Evolutionary conservation across 2,113 vertebrate species (phyloP).

Genomic region (Oncorhynchus keta): DNA sequence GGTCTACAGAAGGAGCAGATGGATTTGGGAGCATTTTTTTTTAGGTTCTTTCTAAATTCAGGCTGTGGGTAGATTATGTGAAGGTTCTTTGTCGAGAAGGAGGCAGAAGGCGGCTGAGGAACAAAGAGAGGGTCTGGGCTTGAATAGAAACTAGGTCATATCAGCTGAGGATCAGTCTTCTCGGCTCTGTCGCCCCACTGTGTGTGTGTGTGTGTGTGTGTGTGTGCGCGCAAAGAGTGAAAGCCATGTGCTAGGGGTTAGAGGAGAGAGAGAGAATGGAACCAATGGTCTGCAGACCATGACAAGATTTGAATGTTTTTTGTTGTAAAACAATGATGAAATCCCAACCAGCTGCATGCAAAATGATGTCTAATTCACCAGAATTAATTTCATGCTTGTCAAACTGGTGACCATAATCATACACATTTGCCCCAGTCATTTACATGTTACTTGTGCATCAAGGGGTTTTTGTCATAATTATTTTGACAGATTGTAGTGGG

Average conservation of each 20-base stretch:
- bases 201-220: slow-evolving; percentile 7
- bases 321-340: not conserved
- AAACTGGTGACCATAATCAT: not conserved
- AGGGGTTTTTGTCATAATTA: not conserved
- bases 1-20: not conserved
- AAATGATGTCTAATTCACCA: not conserved
- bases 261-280: not conserved
- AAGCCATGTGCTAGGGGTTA: not conserved
- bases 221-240: slow-evolving; percentile 9
- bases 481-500: not conserved
- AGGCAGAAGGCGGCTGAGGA: slow-evolving; percentile 20
- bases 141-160: slow-evolving; percentile 76
- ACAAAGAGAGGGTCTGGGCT: slow-evolving; percentile 63
- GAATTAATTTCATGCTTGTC: slow-evolving; percentile 12
- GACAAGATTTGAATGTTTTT: not conserved
- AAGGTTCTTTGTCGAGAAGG: slow-evolving; percentile 56
- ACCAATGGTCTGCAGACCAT: not conserved
- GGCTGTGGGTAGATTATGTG: slow-evolving; percentile 40
- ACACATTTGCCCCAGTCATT: not conserved
- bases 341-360: not conserved
- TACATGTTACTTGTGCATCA: not conserved
- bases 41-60: slow-evolving; percentile 28
- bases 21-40: slow-evolving; percentile 33
- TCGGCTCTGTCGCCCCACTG: slow-evolving; percentile 40
- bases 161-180: slow-evolving; percentile 59